phyloP scores from a whole-genome alignment of 2,113 vertebrate genomes.

The Neolamprologus variostigma region DNA sequence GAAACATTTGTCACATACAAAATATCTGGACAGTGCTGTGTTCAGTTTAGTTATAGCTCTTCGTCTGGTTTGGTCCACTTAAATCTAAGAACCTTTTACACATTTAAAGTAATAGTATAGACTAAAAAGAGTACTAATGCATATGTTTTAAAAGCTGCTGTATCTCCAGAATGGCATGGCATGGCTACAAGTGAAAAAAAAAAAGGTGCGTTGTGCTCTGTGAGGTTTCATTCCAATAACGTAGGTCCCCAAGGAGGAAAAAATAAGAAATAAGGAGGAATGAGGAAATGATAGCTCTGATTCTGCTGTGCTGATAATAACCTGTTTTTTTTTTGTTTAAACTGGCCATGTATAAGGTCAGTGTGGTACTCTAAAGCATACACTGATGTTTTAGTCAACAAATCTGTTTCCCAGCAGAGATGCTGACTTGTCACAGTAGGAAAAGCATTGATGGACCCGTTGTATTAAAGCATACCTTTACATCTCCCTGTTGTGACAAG shows the following conservation, averaged over 20 bases:
- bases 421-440: background rate
- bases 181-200: background rate
- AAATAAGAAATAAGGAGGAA: background rate
- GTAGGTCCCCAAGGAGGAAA: background rate
- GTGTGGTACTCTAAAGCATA: background rate
- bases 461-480: background rate
- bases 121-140: background rate
- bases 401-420: background rate
- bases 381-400: background rate
- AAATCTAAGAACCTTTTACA: background rate
- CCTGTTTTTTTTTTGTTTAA: background rate
- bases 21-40: background rate
- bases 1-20: background rate
- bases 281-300: background rate
- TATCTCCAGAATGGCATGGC: background rate
- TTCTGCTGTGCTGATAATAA: background rate
- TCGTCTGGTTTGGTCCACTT: background rate
- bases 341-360: background rate
- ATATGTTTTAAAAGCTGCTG: background rate
- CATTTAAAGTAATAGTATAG: background rate
- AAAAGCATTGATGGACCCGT: background rate
- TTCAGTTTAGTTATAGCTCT: background rate
- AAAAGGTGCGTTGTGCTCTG: background rate
- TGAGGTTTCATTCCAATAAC: background rate
- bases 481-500: background rate